These are phyloP conservation scores for Chrysogorgia sp. DNA, from an alignment of 92 coral and sea anemone species.

Conservation along the genomic window DNA sequence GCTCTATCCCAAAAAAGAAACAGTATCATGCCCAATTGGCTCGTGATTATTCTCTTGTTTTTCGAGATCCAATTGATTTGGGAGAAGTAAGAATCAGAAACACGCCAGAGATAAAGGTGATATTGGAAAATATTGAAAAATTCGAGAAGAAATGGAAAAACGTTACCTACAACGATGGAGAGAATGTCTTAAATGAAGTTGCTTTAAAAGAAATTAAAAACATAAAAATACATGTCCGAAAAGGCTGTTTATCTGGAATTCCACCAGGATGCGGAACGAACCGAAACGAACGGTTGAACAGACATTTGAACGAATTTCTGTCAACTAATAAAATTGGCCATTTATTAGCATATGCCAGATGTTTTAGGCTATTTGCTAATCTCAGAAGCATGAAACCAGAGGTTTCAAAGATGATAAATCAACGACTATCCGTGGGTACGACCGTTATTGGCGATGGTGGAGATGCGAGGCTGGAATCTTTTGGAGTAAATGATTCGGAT, in stretches of 20 bases:
- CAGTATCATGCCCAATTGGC: neutral
- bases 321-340: too few species aligned
- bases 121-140: conserved; percentile 40
- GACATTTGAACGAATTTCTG: conserved; percentile 38
- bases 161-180: conserved; percentile 48
- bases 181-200: conserved; percentile 36
- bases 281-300: conserved; percentile 53
- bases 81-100: neutral
- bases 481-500: too few species aligned
- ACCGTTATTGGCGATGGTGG: too few species aligned
- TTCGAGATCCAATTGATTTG: conserved; percentile 15
- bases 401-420: too few species aligned
- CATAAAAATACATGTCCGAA: conserved; percentile 53
- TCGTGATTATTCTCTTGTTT: conserved; percentile 5
- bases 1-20: conserved; percentile 13
- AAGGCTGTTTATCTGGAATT: conserved; percentile 64
- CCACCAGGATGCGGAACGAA: conserved; percentile 63
- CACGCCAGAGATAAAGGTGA: neutral
- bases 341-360: too few species aligned
- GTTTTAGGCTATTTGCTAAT: too few species aligned
- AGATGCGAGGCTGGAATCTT: too few species aligned
- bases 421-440: too few species aligned
- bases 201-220: conserved; percentile 51
- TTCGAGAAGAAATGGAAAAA: conserved; percentile 51
- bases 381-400: too few species aligned